Conservation (phyloP, 2,888 invertebrate species). For the Anagyrus pseudococci region DNA sequence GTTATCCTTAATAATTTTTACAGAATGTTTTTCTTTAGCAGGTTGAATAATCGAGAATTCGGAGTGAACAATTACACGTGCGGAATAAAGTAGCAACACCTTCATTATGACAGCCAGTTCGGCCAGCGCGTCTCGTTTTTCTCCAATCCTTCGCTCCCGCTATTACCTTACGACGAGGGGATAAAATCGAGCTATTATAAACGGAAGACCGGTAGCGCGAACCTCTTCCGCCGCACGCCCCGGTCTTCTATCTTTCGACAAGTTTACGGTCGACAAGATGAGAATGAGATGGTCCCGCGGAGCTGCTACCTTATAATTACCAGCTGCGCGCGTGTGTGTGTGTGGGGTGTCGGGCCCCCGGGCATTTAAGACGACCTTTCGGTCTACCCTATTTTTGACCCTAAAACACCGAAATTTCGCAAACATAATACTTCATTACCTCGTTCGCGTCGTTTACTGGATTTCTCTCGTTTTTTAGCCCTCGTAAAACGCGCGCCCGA, state of each 20-base stretch:
- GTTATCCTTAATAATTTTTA: too few species aligned
- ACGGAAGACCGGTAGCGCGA: constrained; percentile 58
- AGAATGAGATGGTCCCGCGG: constrained; percentile 44
- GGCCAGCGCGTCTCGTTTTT: constrained; percentile 26
- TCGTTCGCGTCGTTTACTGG: constrained; percentile 30
- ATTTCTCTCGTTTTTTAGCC: constrained; percentile 25
- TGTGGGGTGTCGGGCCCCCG: too few species aligned
- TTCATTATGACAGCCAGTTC: constrained; percentile 55
- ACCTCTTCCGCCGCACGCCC: neutral
- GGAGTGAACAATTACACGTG: constrained; percentile 47
- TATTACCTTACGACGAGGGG: constrained; percentile 54
- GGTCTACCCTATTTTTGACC: constrained; percentile 50
- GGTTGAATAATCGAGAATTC: constrained; percentile 3
- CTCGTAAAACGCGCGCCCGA: constrained; percentile 25
- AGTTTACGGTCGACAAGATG: constrained; percentile 57
- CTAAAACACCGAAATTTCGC: constrained; percentile 48
- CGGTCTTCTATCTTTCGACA: constrained; percentile 42
- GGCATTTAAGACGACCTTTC: constrained; percentile 29
- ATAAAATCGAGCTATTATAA: constrained; percentile 49
- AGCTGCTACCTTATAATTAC: constrained; percentile 62
- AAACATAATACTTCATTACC: constrained; percentile 40
- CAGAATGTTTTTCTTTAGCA: too few species aligned
- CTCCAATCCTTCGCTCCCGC: constrained; percentile 40
- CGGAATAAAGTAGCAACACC: constrained; percentile 37
- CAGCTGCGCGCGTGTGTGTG: constrained; percentile 44